These are phyloP conservation scores for Hofmannophila pseudospretella DNA, from an alignment of 2,888 invertebrate genomes.

Conservation along the genomic window DNA sequence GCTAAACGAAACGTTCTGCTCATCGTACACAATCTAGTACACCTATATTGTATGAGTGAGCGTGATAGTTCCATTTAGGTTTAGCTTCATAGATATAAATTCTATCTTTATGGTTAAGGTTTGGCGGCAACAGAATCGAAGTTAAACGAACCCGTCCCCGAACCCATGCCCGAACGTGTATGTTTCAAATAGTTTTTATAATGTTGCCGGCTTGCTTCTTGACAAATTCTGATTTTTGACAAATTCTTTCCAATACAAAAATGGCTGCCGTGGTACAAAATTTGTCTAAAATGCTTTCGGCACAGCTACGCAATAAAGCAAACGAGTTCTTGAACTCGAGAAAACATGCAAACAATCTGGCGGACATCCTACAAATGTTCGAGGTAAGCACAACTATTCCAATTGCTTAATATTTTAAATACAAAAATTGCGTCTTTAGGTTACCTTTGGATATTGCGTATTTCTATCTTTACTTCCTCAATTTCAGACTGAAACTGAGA, in stretches of 20 bases:
- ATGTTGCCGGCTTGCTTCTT: conserved; percentile 18
- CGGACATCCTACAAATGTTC: conserved; percentile 83
- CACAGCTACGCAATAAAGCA: conserved; percentile 82
- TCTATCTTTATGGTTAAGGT: too few species aligned
- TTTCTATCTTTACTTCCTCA: conserved; percentile 1
- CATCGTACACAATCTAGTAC: too few species aligned
- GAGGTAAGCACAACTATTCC: conserved; percentile 60
- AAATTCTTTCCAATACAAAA: conserved; percentile 58
- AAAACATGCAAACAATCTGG: conserved; percentile 81
- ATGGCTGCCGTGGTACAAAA: conserved; percentile 64
- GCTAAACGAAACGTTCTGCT: too few species aligned
- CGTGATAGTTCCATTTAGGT: too few species aligned
- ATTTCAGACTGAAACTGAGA: conserved; percentile 65
- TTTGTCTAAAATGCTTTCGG: conserved; percentile 78
- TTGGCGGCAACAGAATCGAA: too few species aligned
- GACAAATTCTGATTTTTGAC: conserved; percentile 2
- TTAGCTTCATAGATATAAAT: too few species aligned
- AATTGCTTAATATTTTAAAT: conserved; percentile 11
- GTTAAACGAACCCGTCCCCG: too few species aligned
- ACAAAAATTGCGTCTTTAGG: conserved; percentile 38
- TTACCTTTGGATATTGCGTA: conserved; percentile 13
- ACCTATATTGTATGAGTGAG: too few species aligned
- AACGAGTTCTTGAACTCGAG: conserved; percentile 83
- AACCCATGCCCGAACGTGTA: too few species aligned
- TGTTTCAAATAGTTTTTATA: not conserved